phyloP scores from a whole-genome alignment of 2,113 vertebrate genomes.

The Hemicordylus capensis region DNA sequence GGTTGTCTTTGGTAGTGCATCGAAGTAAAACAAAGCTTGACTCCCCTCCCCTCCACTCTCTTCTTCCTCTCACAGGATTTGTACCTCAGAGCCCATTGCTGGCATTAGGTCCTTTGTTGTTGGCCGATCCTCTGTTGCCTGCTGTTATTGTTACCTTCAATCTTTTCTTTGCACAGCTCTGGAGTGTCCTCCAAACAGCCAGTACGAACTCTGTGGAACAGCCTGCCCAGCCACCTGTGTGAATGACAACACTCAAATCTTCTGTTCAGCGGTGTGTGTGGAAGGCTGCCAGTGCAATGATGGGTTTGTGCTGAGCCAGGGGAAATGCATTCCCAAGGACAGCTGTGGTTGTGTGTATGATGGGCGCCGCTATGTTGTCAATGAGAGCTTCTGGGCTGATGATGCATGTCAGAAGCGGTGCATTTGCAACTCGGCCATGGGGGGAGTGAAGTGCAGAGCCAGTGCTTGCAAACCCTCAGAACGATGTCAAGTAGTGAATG shows the following conservation, averaged over 20 bases:
- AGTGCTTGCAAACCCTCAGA: slow-evolving; percentile 38
- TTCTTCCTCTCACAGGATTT: too few species aligned
- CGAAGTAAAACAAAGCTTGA: too few species aligned
- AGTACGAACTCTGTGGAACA: slow-evolving; percentile 56
- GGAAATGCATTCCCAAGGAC: slow-evolving; percentile 40
- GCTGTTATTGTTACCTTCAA: not conserved
- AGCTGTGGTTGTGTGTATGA: slow-evolving; percentile 62
- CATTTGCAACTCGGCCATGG: slow-evolving; percentile 43
- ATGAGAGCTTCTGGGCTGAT: slow-evolving; percentile 53
- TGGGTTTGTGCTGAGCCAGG: slow-evolving; percentile 60
- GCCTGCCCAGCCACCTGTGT: slow-evolving; percentile 66
- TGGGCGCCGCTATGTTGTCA: slow-evolving; percentile 23
- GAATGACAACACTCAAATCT: not conserved
- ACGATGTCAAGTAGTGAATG: slow-evolving; percentile 48
- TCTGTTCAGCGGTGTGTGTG: slow-evolving; percentile 29
- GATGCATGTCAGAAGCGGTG: slow-evolving; percentile 44
- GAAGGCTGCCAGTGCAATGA: slow-evolving; percentile 65
- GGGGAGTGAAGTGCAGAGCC: slow-evolving; percentile 14
- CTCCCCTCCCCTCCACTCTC: too few species aligned
- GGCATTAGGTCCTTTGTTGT: too few species aligned
- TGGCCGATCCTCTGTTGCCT: too few species aligned
- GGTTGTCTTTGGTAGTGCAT: too few species aligned
- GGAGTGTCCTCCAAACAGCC: slow-evolving; percentile 64
- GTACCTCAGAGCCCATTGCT: too few species aligned
- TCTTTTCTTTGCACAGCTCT: slow-evolving; percentile 38